Percentiles rank a stretch among this genome's conserved stretches.
These are phyloP conservation scores for Halictus rubicundus DNA, from an alignment of 1,140 invertebrate species.

Conservation along the genomic window DNA sequence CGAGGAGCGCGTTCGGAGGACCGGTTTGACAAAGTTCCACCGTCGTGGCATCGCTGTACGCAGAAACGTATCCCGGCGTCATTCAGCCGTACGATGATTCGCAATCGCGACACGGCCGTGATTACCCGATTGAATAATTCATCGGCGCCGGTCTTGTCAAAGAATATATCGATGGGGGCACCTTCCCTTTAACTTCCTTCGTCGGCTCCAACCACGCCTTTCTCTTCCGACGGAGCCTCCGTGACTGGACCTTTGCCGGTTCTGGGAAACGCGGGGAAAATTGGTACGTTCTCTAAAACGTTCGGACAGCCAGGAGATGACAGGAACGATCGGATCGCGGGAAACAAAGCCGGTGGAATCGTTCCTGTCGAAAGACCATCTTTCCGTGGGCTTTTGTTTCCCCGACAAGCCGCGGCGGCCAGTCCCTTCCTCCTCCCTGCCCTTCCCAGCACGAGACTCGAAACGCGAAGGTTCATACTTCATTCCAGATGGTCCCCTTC, in stretches of 20 bases:
- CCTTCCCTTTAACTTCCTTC: conserved; percentile 44
- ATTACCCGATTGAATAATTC: conserved; percentile 79
- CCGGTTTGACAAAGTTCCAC: conserved; percentile 19
- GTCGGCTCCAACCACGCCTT: conserved; percentile 3
- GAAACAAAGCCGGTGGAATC: conserved; percentile 42
- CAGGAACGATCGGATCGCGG: conserved; percentile 38
- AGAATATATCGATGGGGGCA: conserved; percentile 64
- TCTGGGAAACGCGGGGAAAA: conserved; percentile 40
- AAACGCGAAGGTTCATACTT: conserved; percentile 25
- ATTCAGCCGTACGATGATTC: conserved; percentile 62
- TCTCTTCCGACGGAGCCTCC: background rate
- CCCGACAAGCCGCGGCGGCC: conserved; percentile 18
- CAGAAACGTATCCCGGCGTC: conserved; percentile 26
- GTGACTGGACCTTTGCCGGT: background rate
- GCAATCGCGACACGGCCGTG: conserved; percentile 75
- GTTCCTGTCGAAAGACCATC: conserved; percentile 47
- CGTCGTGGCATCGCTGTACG: conserved; percentile 10
- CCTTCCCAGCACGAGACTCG: conserved; percentile 18
- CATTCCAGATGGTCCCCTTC: conserved; percentile 6
- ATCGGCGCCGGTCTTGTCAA: conserved; percentile 77
- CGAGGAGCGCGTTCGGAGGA: conserved; percentile 8
- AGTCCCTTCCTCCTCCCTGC: background rate
- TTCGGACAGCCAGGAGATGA: background rate
- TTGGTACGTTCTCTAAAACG: conserved; percentile 38
- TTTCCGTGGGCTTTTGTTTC: conserved; percentile 46